Base-by-base conservation (phyloP, 2,888 invertebrate genomes). In the Orchesellides sinensis region DNA sequence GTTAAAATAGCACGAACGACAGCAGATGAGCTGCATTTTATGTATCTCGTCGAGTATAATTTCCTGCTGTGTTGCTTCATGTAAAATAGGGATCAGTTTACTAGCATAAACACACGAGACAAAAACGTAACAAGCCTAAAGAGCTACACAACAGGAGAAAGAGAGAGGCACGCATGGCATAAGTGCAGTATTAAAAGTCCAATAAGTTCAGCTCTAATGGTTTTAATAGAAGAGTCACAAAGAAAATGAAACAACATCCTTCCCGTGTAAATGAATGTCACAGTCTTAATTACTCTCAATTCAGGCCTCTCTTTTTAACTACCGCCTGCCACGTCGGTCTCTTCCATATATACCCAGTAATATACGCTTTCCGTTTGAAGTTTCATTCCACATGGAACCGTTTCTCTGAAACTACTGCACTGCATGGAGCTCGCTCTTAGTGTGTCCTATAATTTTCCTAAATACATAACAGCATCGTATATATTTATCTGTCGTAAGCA, bases 161-260 rank as follows among this genome's bases (percentile, higher is more conserved):
- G n/a, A 59, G 2, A 27, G 4, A 59, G n/a, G 49, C 25, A 66
- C 45, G 47, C 65, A 47, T 59, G 23, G 45, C 10, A 19, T 4
- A 23, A 63, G 63, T 3, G 63, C 21, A 63, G 63, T 23, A 63
- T 63, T 83, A 83, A 83, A 83, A 72, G 77, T 83, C 83, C 73
- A 79, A 79, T 79, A 74, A 74, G 83, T 79, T 83, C 74, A 68
- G 80, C 75, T 80, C 83, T 84, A 84, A 84, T 84, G 80, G 80
- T 75, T 83, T 84, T 80, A 80, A 80, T 75, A 80, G 80, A 65
- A 52, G 73, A 61, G 59, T 63, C 59, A 49, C 59, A 70, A 75
- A 69, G 83, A 80, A 84, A 80, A 83, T 73, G 83, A 83, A 83
- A 73, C 73, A 74, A 77, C 66, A 84, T 80, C 80, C 75, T 75